Evolutionary conservation across 2,797 vertebrate genomes (phyloP), one percentile per base, ranked within the genome.

Genomic region (Cirrhinus molitorella): DNA sequence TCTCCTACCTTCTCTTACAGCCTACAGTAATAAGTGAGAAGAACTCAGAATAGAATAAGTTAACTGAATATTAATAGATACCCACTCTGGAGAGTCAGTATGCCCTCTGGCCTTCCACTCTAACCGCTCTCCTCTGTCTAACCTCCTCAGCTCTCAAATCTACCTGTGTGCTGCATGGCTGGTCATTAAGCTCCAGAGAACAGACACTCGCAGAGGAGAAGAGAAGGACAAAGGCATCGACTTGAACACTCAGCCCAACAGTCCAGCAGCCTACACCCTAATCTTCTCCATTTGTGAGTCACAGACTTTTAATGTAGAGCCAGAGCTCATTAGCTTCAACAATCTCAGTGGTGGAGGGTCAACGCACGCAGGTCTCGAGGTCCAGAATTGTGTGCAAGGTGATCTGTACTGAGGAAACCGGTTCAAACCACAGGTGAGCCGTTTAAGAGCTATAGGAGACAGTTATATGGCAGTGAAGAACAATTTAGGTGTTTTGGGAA

Each of bases 11-110:
- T 77, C 47, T 51, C 28, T 45, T 72, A 76, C 17, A 85, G 37
- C 43, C 71, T 81, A 76, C 77, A 74, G 47, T 59, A 75, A 55
- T 67, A 67, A 40, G 77, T 14, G 17, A 80, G 63, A 55, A 11
- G 10, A 68, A 53, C 70, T 68, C 14, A 3, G 79, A 75, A 77
- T 68, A 70, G 51, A 81, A 63, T 73, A 78, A 77, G 77, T 55
- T 80, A 68, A 71, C 57, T 67, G 80, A 72, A 83, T 85, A 83
- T 85, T 87, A 83, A 83, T 78, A 73, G 81, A 78, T 71, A 63
- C 25, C 43, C 71, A 77, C 80, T 61, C 57, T 85, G 63, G 68
- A 85, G 84, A 78, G 80, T 47, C 63, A 78, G 37, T 77, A 13
- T 51, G 78, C 76, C 86, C 86, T 59, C 72, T 47, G 77, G 84